Evolutionary conservation across 2,888 invertebrate species (phyloP).

Genomic region (Actias luna): DNA sequence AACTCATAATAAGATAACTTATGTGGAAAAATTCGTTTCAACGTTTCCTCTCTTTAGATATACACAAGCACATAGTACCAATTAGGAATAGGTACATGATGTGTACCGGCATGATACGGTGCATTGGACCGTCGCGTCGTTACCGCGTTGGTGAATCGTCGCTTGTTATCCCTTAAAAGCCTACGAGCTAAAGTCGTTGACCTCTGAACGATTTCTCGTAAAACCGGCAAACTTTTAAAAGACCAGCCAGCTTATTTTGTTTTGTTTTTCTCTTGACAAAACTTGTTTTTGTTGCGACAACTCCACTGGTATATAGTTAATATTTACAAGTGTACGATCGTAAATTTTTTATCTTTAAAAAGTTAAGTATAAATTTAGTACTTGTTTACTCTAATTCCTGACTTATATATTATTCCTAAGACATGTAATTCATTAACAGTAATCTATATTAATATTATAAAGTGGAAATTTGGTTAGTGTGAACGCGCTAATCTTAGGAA

Average conservation of each 20-base stretch:
- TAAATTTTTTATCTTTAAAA: too few species aligned
- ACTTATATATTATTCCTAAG: too few species aligned
- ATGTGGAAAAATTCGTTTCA: background rate
- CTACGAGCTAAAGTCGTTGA: conserved; percentile 7
- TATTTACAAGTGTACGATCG: background rate
- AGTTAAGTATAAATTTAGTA: too few species aligned
- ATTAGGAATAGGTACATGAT: background rate
- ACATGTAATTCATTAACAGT: too few species aligned
- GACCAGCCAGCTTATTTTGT: background rate
- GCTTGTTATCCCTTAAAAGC: conserved; percentile 22
- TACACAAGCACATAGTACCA: background rate
- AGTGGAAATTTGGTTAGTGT: too few species aligned
- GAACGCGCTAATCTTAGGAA: too few species aligned
- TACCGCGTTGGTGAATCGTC: conserved; percentile 13
- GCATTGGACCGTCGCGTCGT: conserved; percentile 13
- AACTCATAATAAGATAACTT: too few species aligned
- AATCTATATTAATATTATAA: too few species aligned
- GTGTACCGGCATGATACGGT: conserved; percentile 2
- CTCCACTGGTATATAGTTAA: background rate
- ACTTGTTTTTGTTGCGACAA: background rate
- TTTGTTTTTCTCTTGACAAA: background rate
- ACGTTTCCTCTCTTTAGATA: background rate
- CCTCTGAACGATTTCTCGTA: conserved; percentile 10
- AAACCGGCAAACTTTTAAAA: conserved; percentile 13
- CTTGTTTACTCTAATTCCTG: too few species aligned